These are phyloP conservation scores for Hetaerina titia DNA, from an alignment of 2,888 invertebrate genomes.

Conservation along the genomic window DNA sequence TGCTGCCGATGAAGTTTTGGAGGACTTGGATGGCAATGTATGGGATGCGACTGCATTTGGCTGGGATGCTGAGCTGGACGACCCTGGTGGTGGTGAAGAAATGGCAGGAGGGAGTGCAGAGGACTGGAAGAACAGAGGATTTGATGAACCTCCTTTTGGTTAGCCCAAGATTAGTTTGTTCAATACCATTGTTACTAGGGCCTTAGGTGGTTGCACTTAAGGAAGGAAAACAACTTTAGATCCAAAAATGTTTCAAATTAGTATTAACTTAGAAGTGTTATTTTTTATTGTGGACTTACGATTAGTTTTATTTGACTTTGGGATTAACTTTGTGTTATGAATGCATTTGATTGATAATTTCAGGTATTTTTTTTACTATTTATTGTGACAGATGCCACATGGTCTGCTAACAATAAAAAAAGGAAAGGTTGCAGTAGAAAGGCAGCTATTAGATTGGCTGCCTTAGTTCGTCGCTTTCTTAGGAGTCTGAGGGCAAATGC, in stretches of 20 bases:
- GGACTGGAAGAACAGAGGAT: conserved; percentile 47
- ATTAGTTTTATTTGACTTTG: not conserved
- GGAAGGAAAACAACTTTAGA: not conserved
- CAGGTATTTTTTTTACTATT: not conserved
- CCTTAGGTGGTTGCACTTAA: not conserved
- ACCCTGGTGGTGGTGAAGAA: conserved; percentile 29
- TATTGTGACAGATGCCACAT: not conserved
- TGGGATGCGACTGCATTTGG: conserved; percentile 49
- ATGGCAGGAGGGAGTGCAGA: conserved; percentile 19
- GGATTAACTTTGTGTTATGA: not conserved
- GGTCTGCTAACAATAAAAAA: conserved; percentile 77
- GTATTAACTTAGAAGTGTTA: not conserved
- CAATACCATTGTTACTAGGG: too few species aligned
- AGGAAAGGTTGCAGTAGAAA: conserved; percentile 86
- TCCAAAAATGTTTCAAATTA: not conserved
- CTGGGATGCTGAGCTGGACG: conserved; percentile 50
- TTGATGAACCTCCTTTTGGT: conserved; percentile 20
- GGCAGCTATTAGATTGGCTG: conserved; percentile 88
- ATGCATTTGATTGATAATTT: not conserved
- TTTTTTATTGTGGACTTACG: not conserved
- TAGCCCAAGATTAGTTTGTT: not conserved
- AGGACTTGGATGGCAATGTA: conserved; percentile 9
- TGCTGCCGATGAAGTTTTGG: conserved; percentile 36
- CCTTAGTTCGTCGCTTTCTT: conserved; percentile 90
- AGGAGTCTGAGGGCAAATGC: conserved; percentile 90